Base-by-base conservation (phyloP, 1,140 invertebrate species). In the Sinella curviseta region DNA sequence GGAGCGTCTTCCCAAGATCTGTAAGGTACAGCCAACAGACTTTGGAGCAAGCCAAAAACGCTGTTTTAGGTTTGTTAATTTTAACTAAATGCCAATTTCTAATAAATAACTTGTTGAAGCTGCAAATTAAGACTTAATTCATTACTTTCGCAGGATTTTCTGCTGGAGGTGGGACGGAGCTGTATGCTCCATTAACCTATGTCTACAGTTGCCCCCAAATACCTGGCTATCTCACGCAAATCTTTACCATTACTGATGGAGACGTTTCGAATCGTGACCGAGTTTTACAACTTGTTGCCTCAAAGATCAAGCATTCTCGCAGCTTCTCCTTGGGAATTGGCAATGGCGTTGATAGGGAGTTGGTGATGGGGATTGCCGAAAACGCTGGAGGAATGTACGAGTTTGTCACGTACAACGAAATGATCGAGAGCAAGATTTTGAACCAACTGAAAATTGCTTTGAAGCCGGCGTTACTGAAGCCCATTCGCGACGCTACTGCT, bases 241-340 rank as follows among this genome's bases (percentile, higher is more conserved):
- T 75, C 2, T 75, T 75, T 48, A 24, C 74, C 3, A 75, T 75
- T 26, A 75, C 74, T 3, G 74, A 75, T 26, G 74, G 74, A 36
- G 14, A 75, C 1, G 74, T 75, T 2, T 4, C 24, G 24, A 26
- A 75, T 26, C 39, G 8, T 26, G 35, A 75, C 1, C 33, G 1
- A 1, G 74, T 75, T 39, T 54, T 75, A 35, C 12, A 54, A 39
- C 28, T 75, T 4, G 74, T 75, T 36, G 3, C 34, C 36, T 75
- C 74, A 3, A 36, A 48, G 26, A 35, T 75, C 33, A 48, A 36
- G 28, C 74, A 75, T 26, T 75, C 74, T 8, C 74, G 74, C 3
- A 39, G 74, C 24, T 75, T 75, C 24, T 75, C 74, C 34, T 24
- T 75, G 17, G 74, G 74, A 36, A 75, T 75, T 75, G 74, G 74